Evolutionary conservation across 2,888 invertebrate genomes (phyloP), one percentile per base, ranked within the genome.

Genomic region (Sarcophaga caerulescens): DNA sequence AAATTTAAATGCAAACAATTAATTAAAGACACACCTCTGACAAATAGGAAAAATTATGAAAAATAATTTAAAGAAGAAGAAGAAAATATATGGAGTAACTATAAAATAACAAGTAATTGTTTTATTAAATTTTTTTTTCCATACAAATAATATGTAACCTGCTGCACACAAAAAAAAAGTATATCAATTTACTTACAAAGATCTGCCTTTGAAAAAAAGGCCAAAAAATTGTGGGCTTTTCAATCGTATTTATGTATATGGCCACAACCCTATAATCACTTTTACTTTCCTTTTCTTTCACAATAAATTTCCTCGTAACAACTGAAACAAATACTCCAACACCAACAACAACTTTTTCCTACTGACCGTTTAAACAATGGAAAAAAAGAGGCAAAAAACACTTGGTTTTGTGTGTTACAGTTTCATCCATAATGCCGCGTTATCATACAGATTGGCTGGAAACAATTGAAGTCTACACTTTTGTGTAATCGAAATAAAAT

Each of bases 271-370:
- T 78, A 70, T 68, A 63, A 81, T 86, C 44, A 86, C 81, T 84
- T 86, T 86, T 86, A 75, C 84, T 86, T 86, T 86, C 70, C 77
- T 81, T 81, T 79, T 84, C 23, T 75, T 74, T 47, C 75, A 60
- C 23, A 75, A 75, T 74, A 84, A 44, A 75, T 35, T 80, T 80
- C 70, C 79, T 75, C 65, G 44, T 70, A 62, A 57, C 52, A 52
- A 52, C 1, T 63, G 63, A 19, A 19, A 63, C 12, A 63, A 14
- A 14, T 52, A 52, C 52, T 35, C 35, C 35, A 17, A 65, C 1
- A 14, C 2, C 19, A 65, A 44, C 44, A 25, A 60, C 17, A 62
- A 47, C 63, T 65, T 74, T 69, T 70, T 65, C 73, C 81, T 74
- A 86, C 81, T 86, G 84, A 81, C 84, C 84, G 69, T 62, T 84